Base-by-base conservation (phyloP, 1,140 invertebrate species). In the Neodiprion virginianus region DNA sequence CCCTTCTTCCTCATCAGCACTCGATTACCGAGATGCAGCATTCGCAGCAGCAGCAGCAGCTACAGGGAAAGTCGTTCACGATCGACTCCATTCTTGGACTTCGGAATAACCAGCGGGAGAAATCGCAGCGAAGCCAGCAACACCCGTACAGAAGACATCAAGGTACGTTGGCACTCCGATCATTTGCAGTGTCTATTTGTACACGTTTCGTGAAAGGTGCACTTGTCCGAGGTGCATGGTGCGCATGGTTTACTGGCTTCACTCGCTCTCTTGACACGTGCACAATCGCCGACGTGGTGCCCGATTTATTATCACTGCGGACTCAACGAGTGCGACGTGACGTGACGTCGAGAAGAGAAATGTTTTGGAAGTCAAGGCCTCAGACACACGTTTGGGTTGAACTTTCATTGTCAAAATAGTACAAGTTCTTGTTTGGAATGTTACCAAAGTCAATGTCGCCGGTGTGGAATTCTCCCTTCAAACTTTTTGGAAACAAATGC, bases 61-160 rank as follows among this genome's bases (percentile, higher is more conserved):
- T 85, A 17, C 87, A 88, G 69, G 81, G 85, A 47, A 93, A 94
- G 81, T 93, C 94, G 1, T 95, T 95, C 81, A 95, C 94, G 21
- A 95, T 95, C 79, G 94, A 95, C 76, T 93, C 94, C 17, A 95
- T 95, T 79, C 89, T 95, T n/a, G 94, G 94, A 8, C 86, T 94
- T 70, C 90, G 91, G 48, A 86, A 79, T 66, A 85, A 82, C 69
- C 84, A 87, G 21, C 81, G 85, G 48, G 88, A 89, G 47, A 88
- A 87, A 67, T 84, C 85, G 71, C 80, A 83, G 66, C 72, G 73
- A 50, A 74, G 67, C 61, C 78, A 81, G 8, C 86, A 85, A 40
- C 85, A 85, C 21, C 76, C 81, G 10, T 87, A 83, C 69, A 83
- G 85, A 23, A 88, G 88, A 72, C 82, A 85, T 67, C 84, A 86